phyloP scores from a whole-genome alignment of 2,888 invertebrate genomes.

The Dastarcus helophoroides region DNA sequence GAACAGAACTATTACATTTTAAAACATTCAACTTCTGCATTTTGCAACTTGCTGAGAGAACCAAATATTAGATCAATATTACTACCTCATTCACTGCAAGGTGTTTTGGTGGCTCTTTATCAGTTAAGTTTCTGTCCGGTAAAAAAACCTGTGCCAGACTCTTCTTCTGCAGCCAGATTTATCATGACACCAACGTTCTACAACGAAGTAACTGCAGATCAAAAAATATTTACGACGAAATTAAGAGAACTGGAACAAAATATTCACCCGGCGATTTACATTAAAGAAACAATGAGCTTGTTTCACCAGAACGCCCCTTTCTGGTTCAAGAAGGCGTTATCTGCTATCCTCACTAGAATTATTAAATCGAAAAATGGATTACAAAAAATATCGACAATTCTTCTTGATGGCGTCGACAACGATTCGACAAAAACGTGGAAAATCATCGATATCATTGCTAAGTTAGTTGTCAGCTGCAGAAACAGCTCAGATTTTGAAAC shows the following conservation, averaged over 20 bases:
- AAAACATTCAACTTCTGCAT: slow-evolving; percentile 39
- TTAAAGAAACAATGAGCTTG: slow-evolving; percentile 59
- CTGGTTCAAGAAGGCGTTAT: slow-evolving; percentile 53
- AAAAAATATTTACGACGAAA: slow-evolving; percentile 37
- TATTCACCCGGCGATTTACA: slow-evolving; percentile 49
- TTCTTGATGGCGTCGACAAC: slow-evolving; percentile 37
- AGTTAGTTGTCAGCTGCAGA: slow-evolving; percentile 48
- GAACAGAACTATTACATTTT: slow-evolving; percentile 42
- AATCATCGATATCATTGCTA: slow-evolving; percentile 53
- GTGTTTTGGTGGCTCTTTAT: slow-evolving; percentile 54
- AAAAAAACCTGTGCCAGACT: slow-evolving; percentile 42
- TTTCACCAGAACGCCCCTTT: slow-evolving; percentile 45
- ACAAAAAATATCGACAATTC: slow-evolving; percentile 49
- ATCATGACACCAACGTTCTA: slow-evolving; percentile 48
- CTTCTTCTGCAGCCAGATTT: slow-evolving; percentile 23
- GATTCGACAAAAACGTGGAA: slow-evolving; percentile 53
- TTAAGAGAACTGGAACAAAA: slow-evolving; percentile 43
- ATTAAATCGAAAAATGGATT: slow-evolving; percentile 53
- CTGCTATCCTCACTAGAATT: slow-evolving; percentile 47
- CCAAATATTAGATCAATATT: slow-evolving; percentile 46
- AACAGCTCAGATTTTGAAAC: slow-evolving; percentile 43
- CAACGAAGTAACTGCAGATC: slow-evolving; percentile 40
- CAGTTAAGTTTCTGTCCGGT: slow-evolving; percentile 58
- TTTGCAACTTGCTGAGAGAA: slow-evolving; percentile 39
- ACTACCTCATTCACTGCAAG: slow-evolving; percentile 44